Base-by-base conservation (phyloP, 2,113 vertebrate species). In the Sander lucioperca region DNA sequence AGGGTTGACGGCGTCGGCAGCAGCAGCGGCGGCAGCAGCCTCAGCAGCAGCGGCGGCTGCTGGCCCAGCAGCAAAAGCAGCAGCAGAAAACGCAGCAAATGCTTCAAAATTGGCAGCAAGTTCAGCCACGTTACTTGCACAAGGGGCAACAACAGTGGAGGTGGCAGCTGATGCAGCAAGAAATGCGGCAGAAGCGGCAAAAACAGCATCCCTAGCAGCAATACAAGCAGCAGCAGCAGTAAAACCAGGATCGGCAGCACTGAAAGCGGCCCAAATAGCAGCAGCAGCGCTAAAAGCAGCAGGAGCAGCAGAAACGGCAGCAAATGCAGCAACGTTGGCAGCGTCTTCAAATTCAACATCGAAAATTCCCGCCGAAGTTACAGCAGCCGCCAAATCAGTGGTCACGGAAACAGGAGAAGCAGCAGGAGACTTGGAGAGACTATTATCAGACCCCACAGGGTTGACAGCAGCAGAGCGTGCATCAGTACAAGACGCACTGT, bases 101-200 rank as follows among this genome's bases (percentile, higher is more conserved):
- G 67, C 58, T 30, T 25, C 88, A 14, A 57, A 47, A 51, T 4
- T 1, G 13, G 88, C 84, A 53, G 71, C 61, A 4, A 6, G 0
- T 1, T 63, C 58, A 1, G 79, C 78, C 16, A 4, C 1, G 0
- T 13, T 61, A 2, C 21, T 88, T 27, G n/a, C 16, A 14, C 4
- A 51, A 0, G 65, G 65, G 16, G 2, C 10, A 9, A 53, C 7
- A n/a, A 2, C 68, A 6, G 3, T 43, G 3, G 30, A 48, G 11
- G 1, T 23, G 2, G 77, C 83, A 1, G 58, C 11, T 0, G 9
- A 23, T 0, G 65, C 43, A 15, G 86, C 70, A 47, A 25, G 0
- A 4, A 16, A 50, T 1, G 82, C 86, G 23, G 39, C 82, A 3
- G 21, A 11, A 0, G 79, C 79, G 9, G 82, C 83, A 39, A 0